Evolutionary conservation across 53 echinoderm and acorn worm species (phyloP).

Genomic region (Henricia sp.): DNA sequence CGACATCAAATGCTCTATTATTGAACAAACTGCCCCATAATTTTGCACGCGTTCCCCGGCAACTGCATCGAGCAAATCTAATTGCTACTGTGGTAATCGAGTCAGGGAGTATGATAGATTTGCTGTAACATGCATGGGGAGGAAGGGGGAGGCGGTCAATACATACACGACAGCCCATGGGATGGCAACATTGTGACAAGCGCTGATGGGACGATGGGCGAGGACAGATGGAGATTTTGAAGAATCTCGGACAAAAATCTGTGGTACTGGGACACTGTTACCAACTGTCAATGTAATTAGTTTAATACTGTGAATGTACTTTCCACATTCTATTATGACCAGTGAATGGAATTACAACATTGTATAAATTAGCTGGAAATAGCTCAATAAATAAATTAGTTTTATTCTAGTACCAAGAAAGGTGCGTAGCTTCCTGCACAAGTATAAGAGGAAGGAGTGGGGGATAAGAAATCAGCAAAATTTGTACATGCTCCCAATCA

Average conservation of each 20-base stretch:
- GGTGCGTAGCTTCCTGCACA: no score
- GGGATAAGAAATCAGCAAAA: no score
- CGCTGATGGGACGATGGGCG: not conserved
- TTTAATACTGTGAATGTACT: constrained; percentile 34
- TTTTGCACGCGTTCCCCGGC: constrained; percentile 5
- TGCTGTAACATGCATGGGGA: not conserved
- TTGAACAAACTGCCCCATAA: constrained; percentile 46
- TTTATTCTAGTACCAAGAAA: no score
- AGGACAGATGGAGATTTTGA: constrained; percentile 11
- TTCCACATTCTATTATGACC: no score
- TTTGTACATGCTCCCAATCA: no score
- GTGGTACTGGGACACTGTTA: not conserved
- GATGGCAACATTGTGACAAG: constrained; percentile 43
- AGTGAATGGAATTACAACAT: no score
- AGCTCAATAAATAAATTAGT: no score
- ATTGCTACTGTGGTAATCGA: constrained; percentile 23
- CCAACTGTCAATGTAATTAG: constrained; percentile 13
- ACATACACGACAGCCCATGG: not conserved
- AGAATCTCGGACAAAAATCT: not conserved
- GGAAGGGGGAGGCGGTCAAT: not conserved
- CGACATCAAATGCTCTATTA: constrained; percentile 43
- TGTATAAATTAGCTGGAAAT: no score
- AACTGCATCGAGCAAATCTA: constrained; percentile 32
- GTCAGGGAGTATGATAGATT: constrained; percentile 12
- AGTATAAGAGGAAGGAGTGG: no score